Percentiles rank a stretch among this genome's conserved stretches.
phyloP scores from a whole-genome alignment of 2,113 vertebrate genomes.

The Clarias batrachus region DNA sequence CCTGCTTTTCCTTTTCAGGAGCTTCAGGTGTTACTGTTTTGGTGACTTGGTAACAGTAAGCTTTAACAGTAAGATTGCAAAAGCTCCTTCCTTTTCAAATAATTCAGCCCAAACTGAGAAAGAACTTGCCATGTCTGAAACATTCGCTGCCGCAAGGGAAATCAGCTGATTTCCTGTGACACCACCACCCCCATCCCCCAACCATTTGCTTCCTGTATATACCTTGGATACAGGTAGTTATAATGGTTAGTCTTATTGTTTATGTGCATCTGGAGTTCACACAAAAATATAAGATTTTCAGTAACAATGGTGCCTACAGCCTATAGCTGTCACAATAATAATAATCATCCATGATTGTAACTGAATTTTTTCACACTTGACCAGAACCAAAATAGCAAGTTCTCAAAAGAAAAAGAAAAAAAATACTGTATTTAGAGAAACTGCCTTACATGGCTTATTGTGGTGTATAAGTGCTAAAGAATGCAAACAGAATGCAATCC shows the following conservation, averaged over 20 bases:
- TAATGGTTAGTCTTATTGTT: not conserved
- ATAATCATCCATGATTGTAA: not conserved
- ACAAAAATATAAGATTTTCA: not conserved
- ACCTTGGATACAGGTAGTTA: slow-evolving; percentile 18
- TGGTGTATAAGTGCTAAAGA: not conserved
- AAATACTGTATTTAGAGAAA: not conserved
- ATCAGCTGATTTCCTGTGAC: slow-evolving; percentile 54
- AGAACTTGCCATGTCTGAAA: slow-evolving; percentile 20
- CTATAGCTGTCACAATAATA: not conserved
- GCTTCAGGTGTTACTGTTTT: not conserved
- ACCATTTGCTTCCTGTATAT: slow-evolving; percentile 32
- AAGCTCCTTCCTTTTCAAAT: slow-evolving; percentile 15
- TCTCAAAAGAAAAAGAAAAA: no score
- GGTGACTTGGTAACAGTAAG: not conserved
- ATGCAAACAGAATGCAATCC: not conserved
- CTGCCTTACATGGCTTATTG: not conserved
- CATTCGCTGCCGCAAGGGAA: slow-evolving; percentile 41
- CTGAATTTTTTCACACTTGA: not conserved
- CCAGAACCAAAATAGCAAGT: not conserved
- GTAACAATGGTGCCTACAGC: not conserved
- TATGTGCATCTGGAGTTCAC: not conserved
- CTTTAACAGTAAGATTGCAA: not conserved
- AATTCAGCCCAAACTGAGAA: not conserved
- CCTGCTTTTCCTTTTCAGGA: not conserved
- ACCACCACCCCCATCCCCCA: not conserved